Evolutionary conservation across 2,797 vertebrate genomes (phyloP), one percentile per base, ranked within the genome.

Genomic region (Bradypodion pumilum): DNA sequence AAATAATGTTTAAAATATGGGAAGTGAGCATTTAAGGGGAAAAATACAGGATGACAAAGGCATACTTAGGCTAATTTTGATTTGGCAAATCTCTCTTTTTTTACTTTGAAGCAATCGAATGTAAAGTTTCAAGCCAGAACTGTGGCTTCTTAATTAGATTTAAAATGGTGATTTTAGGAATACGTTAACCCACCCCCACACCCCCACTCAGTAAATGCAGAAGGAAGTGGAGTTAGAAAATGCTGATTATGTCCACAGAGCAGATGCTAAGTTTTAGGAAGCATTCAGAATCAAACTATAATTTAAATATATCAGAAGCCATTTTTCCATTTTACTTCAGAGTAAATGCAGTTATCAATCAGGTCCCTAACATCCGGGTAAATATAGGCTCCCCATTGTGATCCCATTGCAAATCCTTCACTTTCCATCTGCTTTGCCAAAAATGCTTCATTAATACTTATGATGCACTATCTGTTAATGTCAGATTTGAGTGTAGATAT

Each of bases 91-190:
- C 7, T 63, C 56, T 23, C 40, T 63, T 40, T 42, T 46, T n/a
- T n/a, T 46, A 46, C 40, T 49, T 74, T 63, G n/a, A 42, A 62
- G 56, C 29, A 62, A 27, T 23, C 46, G 44, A 52, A 40, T 32
- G 23, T 49, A 68, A 35, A 27, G 32, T 68, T 42, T 40, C 52
- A 56, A 80, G 46, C 46, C 40, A 15, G 65, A 80, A 69, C 35
- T 40, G 65, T 40, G 46, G 37, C 69, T 80, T 70, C 65, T 80
- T 80, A 59, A 70, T 70, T 69, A 66, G 65, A 59, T 70, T 68
- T 70, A 80, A 66, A 80, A 27, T 35, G 59, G 13, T 70, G 66
- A n/a, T 59, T 25, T 40, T 10, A 42, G 52, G 23, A 81, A 69
- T 56, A 59, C 32, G 9, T 4, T 44, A 56, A 56, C 52, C 46